Percentiles rank a stretch among this genome's conserved stretches.
Evolutionary conservation across 2,797 vertebrate genomes (phyloP).

Genomic region (Megalops cyprinoides): DNA sequence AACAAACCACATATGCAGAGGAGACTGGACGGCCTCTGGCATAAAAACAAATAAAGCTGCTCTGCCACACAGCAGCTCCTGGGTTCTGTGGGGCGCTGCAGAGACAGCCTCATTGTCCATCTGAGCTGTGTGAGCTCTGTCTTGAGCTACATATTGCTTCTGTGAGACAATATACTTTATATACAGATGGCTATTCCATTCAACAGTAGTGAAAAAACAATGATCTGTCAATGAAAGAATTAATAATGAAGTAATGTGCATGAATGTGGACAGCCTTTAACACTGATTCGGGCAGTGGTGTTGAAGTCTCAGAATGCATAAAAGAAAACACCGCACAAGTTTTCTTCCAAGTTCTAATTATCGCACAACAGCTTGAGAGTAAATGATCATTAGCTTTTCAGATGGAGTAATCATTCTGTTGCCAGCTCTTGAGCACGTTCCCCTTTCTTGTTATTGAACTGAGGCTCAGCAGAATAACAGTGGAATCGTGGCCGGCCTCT

Average conservation of each 20-base stretch:
- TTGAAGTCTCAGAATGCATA: background rate
- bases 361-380: slow-evolving; percentile 18
- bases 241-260: background rate
- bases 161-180: background rate
- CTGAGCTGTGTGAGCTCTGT: background rate
- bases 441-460: slow-evolving; percentile 12
- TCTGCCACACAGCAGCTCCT: background rate
- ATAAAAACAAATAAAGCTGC: background rate
- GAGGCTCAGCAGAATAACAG: background rate
- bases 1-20: background rate
- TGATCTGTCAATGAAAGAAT: background rate
- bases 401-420: slow-evolving; percentile 15
- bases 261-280: background rate
- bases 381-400: slow-evolving; percentile 33
- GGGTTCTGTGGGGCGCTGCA: background rate
- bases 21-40: no score
- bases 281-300: background rate
- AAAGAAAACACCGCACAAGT: background rate
- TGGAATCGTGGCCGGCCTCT: background rate
- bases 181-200: slow-evolving; percentile 4
- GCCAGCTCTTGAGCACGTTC: background rate
- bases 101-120: background rate
- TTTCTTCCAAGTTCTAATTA: slow-evolving; percentile 29
- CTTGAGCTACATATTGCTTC: background rate
- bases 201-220: slow-evolving; percentile 19